Conservation (phyloP, 2,888 invertebrate genomes). For the Cosmorhoe ocellata region DNA sequence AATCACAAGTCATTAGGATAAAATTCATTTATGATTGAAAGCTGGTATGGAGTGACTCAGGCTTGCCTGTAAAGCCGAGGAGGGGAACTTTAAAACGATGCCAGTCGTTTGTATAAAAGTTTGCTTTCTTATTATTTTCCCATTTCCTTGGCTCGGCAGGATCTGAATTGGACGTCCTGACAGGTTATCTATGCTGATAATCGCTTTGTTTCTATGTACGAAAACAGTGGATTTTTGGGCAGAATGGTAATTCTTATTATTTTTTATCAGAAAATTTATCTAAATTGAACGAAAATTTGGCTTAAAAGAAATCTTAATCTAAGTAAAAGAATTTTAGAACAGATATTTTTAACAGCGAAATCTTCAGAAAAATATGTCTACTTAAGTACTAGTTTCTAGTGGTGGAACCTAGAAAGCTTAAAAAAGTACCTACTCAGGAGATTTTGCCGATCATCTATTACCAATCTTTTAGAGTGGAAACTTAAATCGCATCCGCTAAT, state of each 20-base stretch:
- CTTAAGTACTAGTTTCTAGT: too few relatives aligned
- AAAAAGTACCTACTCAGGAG: too few relatives aligned
- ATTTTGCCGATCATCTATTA: too few relatives aligned
- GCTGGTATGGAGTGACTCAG: background rate
- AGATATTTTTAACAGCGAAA: too few relatives aligned
- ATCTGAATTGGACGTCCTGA: conserved; percentile 43
- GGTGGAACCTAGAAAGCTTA: too few relatives aligned
- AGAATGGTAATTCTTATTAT: background rate
- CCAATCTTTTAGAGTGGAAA: too few relatives aligned
- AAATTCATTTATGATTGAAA: background rate
- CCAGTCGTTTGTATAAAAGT: conserved; percentile 67
- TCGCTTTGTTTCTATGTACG: conserved; percentile 6
- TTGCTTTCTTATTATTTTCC: conserved; percentile 51
- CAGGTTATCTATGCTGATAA: conserved; percentile 39
- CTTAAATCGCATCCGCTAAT: too few relatives aligned
- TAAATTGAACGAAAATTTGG: too few relatives aligned
- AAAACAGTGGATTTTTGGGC: background rate
- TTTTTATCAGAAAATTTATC: too few relatives aligned
- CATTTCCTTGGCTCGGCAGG: conserved; percentile 39
- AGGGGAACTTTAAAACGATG: conserved; percentile 56
- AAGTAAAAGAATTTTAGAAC: too few relatives aligned
- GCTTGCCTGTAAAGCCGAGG: background rate
- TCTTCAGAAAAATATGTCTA: too few relatives aligned
- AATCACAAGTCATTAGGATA: background rate
- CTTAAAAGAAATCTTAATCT: too few relatives aligned